phyloP scores from a whole-genome alignment of 1,140 invertebrate genomes.

The Drosophila mojavensis region DNA sequence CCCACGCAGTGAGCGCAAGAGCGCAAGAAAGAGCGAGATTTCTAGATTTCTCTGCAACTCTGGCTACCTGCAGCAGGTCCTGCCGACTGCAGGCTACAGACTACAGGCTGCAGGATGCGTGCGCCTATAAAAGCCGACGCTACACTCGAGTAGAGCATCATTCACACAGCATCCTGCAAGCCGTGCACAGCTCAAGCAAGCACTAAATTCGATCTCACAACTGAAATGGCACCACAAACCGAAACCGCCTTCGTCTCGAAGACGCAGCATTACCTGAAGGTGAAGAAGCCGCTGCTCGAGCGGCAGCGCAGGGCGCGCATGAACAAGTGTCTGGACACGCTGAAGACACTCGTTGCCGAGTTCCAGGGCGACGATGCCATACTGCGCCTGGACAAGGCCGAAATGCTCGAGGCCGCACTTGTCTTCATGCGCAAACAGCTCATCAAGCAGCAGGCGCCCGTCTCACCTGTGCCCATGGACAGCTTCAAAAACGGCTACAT shows the following conservation, averaged over 20 bases:
- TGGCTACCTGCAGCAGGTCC: conserved; percentile 69
- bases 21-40: conserved; percentile 54
- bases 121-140: conserved; percentile 64
- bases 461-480: conserved; percentile 86
- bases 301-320: conserved; percentile 96
- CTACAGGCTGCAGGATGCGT: conserved; percentile 34
- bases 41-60: conserved; percentile 49
- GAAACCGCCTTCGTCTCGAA: conserved; percentile 86
- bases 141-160: conserved; percentile 62
- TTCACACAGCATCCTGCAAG: conserved; percentile 77
- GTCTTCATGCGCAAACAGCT: conserved; percentile 88
- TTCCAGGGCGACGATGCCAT: conserved; percentile 95
- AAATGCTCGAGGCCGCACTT: conserved; percentile 96
- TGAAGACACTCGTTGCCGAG: conserved; percentile 96
- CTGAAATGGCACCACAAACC: conserved; percentile 71
- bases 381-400: conserved; percentile 97
- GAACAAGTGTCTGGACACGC: conserved; percentile 96
- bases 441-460: conserved; percentile 63
- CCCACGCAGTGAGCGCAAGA: conserved; percentile 60
- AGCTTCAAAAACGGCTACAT: conserved; percentile 96
- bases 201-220: conserved; percentile 6
- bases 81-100: conserved; percentile 29
- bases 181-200: conserved; percentile 53
- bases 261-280: conserved; percentile 96
- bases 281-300: conserved; percentile 98